These are phyloP conservation scores for Channa argus DNA, from an alignment of 2,113 vertebrate genomes.

Conservation along the genomic window DNA sequence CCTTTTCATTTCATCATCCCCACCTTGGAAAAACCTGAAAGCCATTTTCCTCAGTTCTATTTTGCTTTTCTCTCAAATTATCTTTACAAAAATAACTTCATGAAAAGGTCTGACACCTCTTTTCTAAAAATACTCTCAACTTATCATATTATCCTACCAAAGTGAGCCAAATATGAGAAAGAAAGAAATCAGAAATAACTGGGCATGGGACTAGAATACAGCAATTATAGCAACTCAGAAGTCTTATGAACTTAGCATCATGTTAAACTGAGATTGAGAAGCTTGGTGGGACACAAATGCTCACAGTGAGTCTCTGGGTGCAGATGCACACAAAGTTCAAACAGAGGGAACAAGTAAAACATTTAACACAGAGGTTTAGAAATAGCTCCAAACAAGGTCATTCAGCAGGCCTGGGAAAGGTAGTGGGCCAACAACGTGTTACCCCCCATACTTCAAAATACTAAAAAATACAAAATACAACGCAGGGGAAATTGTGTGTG, in stretches of 20 bases:
- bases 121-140: constrained; percentile 29
- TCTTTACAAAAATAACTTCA: constrained; percentile 15
- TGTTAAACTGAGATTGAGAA: constrained; percentile 1
- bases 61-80: neutral
- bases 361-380: constrained; percentile 17
- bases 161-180: neutral
- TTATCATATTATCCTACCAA: neutral
- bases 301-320: constrained; percentile 15
- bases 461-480: too few relatives aligned
- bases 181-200: neutral
- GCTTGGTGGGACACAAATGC: constrained; percentile 39
- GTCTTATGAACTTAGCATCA: neutral
- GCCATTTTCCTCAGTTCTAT: neutral
- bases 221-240: constrained; percentile 21
- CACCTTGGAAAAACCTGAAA: constrained; percentile 7
- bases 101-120: constrained; percentile 1
- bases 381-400: constrained; percentile 23
- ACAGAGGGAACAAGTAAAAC: constrained; percentile 35
- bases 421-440: neutral
- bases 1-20: constrained; percentile 7
- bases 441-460: neutral
- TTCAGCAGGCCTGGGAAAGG: neutral
- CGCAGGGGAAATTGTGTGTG: neutral
- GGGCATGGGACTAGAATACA: neutral
- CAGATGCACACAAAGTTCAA: constrained; percentile 37